Conservation (phyloP, 2,888 invertebrate genomes). For the Eupithecia insigniata region DNA sequence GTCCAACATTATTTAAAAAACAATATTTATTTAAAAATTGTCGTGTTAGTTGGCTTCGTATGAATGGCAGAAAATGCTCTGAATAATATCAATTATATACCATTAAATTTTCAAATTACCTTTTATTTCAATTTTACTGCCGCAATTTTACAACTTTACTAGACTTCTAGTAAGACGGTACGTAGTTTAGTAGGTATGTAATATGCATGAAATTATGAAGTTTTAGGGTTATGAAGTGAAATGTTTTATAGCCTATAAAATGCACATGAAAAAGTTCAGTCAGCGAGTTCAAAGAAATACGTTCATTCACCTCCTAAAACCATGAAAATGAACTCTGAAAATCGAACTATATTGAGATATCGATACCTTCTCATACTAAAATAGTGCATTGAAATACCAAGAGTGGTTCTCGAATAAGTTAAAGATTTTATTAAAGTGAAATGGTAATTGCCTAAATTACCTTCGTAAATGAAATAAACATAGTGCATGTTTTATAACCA, state of each 20-base stretch:
- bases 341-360: background rate
- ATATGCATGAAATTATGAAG: conserved; percentile 4
- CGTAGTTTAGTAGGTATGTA: background rate
- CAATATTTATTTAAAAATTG: background rate
- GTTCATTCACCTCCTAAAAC: background rate
- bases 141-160: background rate
- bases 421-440: background rate
- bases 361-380: background rate
- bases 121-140: background rate
- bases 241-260: conserved; percentile 6
- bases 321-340: background rate
- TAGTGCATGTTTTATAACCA: background rate
- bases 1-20: no score
- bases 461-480: background rate
- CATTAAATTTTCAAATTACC: background rate
- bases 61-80: background rate
- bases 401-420: background rate
- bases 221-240: background rate
- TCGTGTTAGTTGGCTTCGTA: background rate
- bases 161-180: background rate
- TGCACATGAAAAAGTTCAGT: conserved; percentile 14
- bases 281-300: conserved; percentile 6
- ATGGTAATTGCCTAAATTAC: background rate
- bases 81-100: background rate
- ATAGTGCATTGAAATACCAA: background rate